Evolutionary conservation across 2,113 vertebrate genomes (phyloP), one percentile per base, ranked within the genome.

Genomic region (Platycercus adscitus): DNA sequence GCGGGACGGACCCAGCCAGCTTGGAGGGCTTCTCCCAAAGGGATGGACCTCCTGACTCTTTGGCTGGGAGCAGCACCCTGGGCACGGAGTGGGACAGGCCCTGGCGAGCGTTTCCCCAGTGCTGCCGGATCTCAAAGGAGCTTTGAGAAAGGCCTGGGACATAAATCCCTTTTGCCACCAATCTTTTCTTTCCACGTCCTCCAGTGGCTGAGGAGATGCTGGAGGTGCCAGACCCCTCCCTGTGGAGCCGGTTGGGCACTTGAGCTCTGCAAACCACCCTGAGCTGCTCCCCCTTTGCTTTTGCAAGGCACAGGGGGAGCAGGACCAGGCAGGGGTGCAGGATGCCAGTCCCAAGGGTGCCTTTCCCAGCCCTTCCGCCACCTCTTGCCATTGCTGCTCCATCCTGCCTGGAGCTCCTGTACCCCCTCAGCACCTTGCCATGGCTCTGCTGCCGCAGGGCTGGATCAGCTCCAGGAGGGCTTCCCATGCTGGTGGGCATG

Each of bases 161-260:
- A 90, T 41, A 83, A 89, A 88, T 68, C 71, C 60, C 73, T 72
- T 81, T 93, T 82, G 85, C 86, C 2, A 3, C 65, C 1, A 0
- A 5, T 25, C 84, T 46, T 91, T 92, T 73, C 72, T 83, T 79
- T 58, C 71, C 79, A 21, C 47, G 3, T 35, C 44, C 79, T 53
- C 61, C 71, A 5, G 16, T 7, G 5, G 72, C 80, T 3, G n/a
- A 66, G 63, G 47, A 60, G 84, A 9, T 53, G 78, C 81, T 72
- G 63, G 37, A 73, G 76, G 58, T 73, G 85, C 90, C 93, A 91
- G 85, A 75, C 4, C 13, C n/a, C 52, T 43, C 63, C 37, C 29
- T 13, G 44, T 0, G 0, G 76, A 53, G 73, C 58, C 0, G 0
- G 15, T 20, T 0, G 0, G 56, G 53, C 39, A 31, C 66, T 14